phyloP scores from a whole-genome alignment of 2,113 vertebrate species.

The Pseudorasbora parva region DNA sequence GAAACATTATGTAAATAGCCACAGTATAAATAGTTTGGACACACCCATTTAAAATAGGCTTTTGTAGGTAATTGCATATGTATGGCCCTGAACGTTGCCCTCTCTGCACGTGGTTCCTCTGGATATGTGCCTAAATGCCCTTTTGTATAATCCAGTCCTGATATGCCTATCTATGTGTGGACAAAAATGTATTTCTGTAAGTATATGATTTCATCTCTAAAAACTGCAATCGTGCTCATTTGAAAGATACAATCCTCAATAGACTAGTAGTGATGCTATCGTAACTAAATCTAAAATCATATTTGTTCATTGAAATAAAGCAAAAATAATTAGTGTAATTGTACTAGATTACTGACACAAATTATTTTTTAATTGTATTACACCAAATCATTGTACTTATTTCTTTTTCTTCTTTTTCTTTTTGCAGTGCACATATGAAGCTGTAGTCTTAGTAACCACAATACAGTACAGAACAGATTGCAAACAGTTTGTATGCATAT shows the following conservation, averaged over 20 bases:
- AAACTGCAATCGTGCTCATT: not conserved
- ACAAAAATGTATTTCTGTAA: not conserved
- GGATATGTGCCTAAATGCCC: not conserved
- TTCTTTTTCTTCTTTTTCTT: constrained; percentile 40
- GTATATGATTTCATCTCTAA: not conserved
- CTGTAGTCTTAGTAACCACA: constrained; percentile 70
- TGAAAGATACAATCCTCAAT: not conserved
- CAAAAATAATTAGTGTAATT: not conserved
- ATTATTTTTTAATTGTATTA: too few species aligned
- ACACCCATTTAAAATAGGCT: not conserved
- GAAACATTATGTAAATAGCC: constrained; percentile 15
- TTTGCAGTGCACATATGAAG: constrained; percentile 79
- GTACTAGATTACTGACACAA: too few species aligned
- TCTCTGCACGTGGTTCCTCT: not conserved
- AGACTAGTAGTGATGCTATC: not conserved
- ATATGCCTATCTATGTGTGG: not conserved
- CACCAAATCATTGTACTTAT: too few species aligned
- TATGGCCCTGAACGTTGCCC: not conserved
- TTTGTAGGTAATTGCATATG: constrained; percentile 1
- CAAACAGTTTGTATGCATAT: not conserved
- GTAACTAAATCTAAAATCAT: not conserved
- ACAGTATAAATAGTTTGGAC: not conserved
- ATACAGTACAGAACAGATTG: constrained; percentile 67
- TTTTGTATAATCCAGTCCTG: not conserved
- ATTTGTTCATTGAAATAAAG: not conserved